Evolutionary conservation across 2,797 vertebrate species (phyloP).

Genomic region (Petrocephalus sullivani): DNA sequence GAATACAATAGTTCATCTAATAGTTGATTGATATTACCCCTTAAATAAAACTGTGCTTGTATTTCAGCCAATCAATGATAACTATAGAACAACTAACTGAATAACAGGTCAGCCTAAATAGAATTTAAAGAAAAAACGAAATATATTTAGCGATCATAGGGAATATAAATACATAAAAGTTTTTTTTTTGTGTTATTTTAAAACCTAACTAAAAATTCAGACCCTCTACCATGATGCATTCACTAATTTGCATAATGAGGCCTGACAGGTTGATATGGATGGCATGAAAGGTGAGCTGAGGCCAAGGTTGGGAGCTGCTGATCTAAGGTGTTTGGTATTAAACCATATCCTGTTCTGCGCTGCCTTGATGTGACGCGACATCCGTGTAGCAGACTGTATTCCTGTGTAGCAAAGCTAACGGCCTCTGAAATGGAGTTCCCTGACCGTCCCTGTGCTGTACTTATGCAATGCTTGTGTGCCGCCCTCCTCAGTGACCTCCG

Average conservation of each 20-base stretch:
- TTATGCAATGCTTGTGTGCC: not conserved
- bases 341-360: not conserved
- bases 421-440: not conserved
- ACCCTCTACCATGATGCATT: not conserved
- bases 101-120: not conserved
- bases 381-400: not conserved
- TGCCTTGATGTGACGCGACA: not conserved
- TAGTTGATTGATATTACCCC: not conserved
- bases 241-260: not conserved
- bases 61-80: not conserved
- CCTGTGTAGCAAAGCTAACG: not conserved
- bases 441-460: not conserved
- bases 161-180: not conserved
- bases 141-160: not conserved
- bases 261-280: not conserved
- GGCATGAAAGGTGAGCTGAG: not conserved
- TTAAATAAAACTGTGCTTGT: not conserved
- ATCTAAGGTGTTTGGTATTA: not conserved
- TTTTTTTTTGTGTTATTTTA: not conserved
- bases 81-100: not conserved
- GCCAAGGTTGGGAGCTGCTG: not conserved
- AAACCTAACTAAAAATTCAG: not conserved
- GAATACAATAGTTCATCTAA: not conserved
- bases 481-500: not conserved
- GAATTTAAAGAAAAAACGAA: not conserved